Evolutionary conservation across 1,140 invertebrate species (phyloP), one percentile per base, ranked within the genome.

Genomic region (Paraescarpia echinospica): DNA sequence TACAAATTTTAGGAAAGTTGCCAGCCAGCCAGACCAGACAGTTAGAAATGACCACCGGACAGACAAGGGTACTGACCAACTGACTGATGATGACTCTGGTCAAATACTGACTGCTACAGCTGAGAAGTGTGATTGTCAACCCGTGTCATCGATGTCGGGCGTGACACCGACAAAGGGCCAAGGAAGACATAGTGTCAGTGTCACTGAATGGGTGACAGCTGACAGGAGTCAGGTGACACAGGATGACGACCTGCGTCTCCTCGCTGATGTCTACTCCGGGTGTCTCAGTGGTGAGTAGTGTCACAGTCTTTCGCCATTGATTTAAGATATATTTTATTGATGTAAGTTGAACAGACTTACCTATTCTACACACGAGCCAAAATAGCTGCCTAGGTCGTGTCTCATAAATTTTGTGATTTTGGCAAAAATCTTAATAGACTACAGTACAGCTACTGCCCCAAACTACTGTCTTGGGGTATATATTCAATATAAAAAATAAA

Each of bases 251-350:
- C 94, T 97, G 33, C 94, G 97, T 94, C 94, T 95, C 35, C 93
- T 97, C 22, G 95, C 95, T 33, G 59, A 95, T 88, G 92, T 97
- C 51, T 97, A 97, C 93, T 95, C 94, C 6, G 34, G 89, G 4
- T 94, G 94, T 93, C 89, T 95, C 33, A 93, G 94, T 93, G 94
- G 95, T 95, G 59, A 18, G 59, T 77, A 77, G 41, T 41, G 41
- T 4, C 41, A 41, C 12, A 12, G 41, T 41, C 12, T 41, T 41
- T n/a, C n/a, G n/a, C 41, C 41, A 41, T 41, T 6, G 12, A 12
- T 41, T 41, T 41, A 41, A 41, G n/a, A n/a, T n/a, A n/a, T n/a
- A n/a, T n/a, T n/a, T 41, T 41, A 12, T 41, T 41, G 41, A 41
- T 41, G 41, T 41, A 6, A 6, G 41, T 41, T 41, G 41, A n/a